Conservation (phyloP, 2,888 invertebrate genomes). For the Cheilosia variabilis region DNA sequence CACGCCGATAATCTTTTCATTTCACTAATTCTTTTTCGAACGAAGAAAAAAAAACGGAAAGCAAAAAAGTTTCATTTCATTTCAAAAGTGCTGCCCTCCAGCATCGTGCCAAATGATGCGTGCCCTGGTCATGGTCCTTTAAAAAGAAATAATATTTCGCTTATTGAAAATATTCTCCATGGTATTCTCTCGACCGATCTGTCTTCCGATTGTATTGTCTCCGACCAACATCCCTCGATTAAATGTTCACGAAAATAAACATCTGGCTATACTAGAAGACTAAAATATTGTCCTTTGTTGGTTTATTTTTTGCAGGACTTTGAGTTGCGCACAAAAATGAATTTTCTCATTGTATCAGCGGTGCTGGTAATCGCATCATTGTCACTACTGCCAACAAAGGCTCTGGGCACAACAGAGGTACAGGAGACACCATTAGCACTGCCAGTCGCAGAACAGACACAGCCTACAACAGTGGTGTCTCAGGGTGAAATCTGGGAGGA, state of each 20-base stretch:
- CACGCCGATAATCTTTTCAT: constrained; percentile 46
- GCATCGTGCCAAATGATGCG: constrained; percentile 54
- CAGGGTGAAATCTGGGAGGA: constrained; percentile 91
- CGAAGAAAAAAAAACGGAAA: neutral
- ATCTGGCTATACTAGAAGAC: constrained; percentile 11
- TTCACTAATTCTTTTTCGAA: constrained; percentile 34
- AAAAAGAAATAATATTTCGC: constrained; percentile 50
- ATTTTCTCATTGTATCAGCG: constrained; percentile 74
- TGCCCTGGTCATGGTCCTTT: constrained; percentile 9
- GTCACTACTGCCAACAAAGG: constrained; percentile 80
- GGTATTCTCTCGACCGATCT: constrained; percentile 1
- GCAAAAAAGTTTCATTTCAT: constrained; percentile 1
- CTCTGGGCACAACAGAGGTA: constrained; percentile 82
- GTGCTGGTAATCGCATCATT: constrained; percentile 80
- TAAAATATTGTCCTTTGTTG: constrained; percentile 1
- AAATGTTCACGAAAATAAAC: constrained; percentile 35
- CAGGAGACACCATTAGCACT: constrained; percentile 83
- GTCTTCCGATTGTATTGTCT: constrained; percentile 7
- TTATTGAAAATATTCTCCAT: constrained; percentile 55
- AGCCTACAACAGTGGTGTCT: constrained; percentile 81
- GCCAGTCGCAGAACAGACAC: constrained; percentile 82
- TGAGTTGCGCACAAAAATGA: constrained; percentile 60
- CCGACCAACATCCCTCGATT: constrained; percentile 11
- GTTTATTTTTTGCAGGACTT: constrained; percentile 45
- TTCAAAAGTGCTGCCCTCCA: constrained; percentile 8